Base-by-base conservation (phyloP, 1,140 invertebrate species). In the Meloidogyne chitwoodi region DNA sequence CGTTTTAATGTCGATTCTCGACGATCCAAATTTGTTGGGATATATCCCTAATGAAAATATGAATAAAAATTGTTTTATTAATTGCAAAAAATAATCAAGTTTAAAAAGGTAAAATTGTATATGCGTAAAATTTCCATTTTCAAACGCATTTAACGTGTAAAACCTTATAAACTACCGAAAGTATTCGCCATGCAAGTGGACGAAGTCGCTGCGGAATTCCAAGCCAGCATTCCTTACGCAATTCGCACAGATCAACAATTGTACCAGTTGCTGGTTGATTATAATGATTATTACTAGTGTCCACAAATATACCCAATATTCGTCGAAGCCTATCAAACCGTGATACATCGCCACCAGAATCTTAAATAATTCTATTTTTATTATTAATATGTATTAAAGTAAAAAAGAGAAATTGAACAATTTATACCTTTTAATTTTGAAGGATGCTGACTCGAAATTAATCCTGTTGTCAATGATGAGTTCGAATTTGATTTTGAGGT, bases 21-120 rank as follows among this genome's bases (percentile, higher is more conserved):
- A 77, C 94, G 90, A 84, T 98, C 94, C 4, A 92, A 88, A 88
- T 92, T 94, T 3, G 94, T 92, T 24, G 96, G 95, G 56, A 98
- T 89, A 90, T 98, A 98, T 80, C 95, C 95, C 86, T 90, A 65
- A 6, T 48, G 41, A 31, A 27, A 27, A 44, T 4, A 2, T 1
- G 22, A 26, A 11, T n/a, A 2, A 31, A 6, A 24, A 34, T 26
- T 22, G 6, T n/a, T n/a, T n/a, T n/a, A n/a, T n/a, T n/a, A n/a
- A n/a, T n/a, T n/a, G n/a, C n/a, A 22, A 34, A 67, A 67, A 26
- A 26, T 67, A 26, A 26, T 16, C 14, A 31, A 31, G 22, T 31
- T n/a, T 22, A 22, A 44, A 24, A 68, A 10, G 1, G n/a, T 29
- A 65, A 64, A 44, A n/a, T 41, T 14, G 41, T 69, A 69, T 0